Evolutionary conservation across 1,140 invertebrate species (phyloP).

Genomic region (Proales similis): DNA sequence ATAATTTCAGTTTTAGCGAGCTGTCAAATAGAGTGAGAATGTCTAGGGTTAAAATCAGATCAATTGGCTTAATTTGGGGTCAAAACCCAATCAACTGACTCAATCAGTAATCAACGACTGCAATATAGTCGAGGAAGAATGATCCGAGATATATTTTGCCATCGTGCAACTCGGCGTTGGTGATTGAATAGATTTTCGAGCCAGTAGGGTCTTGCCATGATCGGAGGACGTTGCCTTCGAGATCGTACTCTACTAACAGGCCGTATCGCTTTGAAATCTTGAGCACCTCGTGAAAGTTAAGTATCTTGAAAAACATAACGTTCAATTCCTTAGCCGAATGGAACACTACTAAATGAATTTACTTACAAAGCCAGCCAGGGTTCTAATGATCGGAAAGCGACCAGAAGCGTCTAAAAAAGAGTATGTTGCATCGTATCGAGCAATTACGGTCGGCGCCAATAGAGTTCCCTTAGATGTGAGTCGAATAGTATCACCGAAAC

Average conservation of each 20-base stretch:
- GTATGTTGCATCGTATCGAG: background rate
- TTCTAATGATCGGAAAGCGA: constrained; percentile 2
- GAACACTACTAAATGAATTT: background rate
- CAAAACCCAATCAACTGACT: no score
- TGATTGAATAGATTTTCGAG: constrained; percentile 3
- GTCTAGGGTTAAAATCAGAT: no score
- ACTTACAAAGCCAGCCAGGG: constrained; percentile 12
- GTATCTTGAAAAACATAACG: constrained; percentile 3
- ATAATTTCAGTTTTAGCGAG: no score
- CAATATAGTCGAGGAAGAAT: constrained; percentile 24
- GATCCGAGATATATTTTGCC: constrained; percentile 32
- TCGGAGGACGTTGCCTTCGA: constrained; percentile 4
- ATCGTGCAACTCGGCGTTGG: constrained; percentile 6
- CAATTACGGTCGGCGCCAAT: background rate
- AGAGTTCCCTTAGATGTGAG: constrained; percentile 2
- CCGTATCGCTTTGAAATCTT: constrained; percentile 13
- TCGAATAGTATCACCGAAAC: constrained; percentile 29
- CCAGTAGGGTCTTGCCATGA: constrained; percentile 31
- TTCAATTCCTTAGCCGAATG: background rate
- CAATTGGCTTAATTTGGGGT: no score
- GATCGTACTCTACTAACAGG: constrained; percentile 18
- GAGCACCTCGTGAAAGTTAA: constrained; percentile 17
- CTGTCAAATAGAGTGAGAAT: no score
- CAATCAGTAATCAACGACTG: constrained; percentile 9
- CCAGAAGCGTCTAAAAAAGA: constrained; percentile 11